Evolutionary conservation across 2,888 invertebrate species (phyloP).

Genomic region (Yponomeuta sedellus): DNA sequence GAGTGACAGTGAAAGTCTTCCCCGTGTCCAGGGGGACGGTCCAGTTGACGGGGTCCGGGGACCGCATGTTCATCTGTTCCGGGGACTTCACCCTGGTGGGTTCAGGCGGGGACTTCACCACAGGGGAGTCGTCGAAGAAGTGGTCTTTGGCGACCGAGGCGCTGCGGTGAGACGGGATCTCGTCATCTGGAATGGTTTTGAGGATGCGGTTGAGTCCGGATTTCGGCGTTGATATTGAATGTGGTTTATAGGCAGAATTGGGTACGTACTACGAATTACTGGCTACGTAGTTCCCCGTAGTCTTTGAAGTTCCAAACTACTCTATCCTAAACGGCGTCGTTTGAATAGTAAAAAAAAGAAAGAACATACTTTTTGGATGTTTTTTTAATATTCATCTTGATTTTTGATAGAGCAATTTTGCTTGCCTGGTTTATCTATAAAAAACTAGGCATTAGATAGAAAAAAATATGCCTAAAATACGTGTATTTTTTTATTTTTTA

Average conservation of each 20-base stretch:
- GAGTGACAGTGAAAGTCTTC: slow-evolving; percentile 94
- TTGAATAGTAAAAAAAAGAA: no score
- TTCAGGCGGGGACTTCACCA: slow-evolving; percentile 94
- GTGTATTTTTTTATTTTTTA: no score
- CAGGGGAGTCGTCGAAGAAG: slow-evolving; percentile 74
- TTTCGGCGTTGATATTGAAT: not conserved
- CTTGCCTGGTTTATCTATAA: no score
- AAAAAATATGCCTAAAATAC: no score
- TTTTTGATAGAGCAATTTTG: no score
- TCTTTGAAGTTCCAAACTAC: no score
- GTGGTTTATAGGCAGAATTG: not conserved
- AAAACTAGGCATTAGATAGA: no score
- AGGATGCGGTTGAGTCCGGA: not conserved
- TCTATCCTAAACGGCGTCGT: no score
- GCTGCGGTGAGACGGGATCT: slow-evolving; percentile 66
- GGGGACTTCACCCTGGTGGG: slow-evolving; percentile 95
- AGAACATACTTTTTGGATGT: no score
- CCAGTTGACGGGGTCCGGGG: slow-evolving; percentile 96
- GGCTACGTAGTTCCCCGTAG: no score
- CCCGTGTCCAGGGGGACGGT: slow-evolving; percentile 95
- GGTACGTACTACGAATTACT: no score
- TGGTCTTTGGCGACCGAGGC: slow-evolving; percentile 72
- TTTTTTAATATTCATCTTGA: no score
- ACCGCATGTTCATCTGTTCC: slow-evolving; percentile 93
- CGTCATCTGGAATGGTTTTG: slow-evolving; percentile 45